A percentile compares a stretch with the other conserved stretches of the same genome.
Conservation (phyloP, 2,888 invertebrate genomes). For the Macaria liturata region DNA sequence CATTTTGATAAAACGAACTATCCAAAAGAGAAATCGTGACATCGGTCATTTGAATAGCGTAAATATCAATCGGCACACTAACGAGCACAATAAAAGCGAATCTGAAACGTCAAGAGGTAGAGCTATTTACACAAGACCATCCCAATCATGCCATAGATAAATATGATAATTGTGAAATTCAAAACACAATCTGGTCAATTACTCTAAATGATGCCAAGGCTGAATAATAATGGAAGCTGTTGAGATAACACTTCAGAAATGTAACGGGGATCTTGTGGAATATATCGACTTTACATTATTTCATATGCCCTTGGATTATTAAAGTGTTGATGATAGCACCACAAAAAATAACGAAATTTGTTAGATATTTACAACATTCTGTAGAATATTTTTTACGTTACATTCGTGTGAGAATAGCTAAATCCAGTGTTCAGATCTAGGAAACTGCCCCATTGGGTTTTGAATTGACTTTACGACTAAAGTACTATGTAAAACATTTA, state of each 20-base stretch:
- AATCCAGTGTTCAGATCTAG: too few species aligned
- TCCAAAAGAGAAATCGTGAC: conserved; percentile 57
- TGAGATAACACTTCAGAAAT: conserved; percentile 59
- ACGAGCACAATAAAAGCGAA: conserved; percentile 61
- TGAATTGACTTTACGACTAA: too few species aligned
- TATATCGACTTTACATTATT: conserved; percentile 34
- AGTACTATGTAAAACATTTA: too few species aligned
- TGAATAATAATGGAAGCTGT: conserved; percentile 65
- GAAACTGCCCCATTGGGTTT: too few species aligned
- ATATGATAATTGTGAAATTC: conserved; percentile 52
- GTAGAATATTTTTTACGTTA: too few species aligned
- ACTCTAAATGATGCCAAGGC: conserved; percentile 61
- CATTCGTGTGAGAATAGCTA: too few species aligned
- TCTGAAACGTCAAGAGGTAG: conserved; percentile 50
- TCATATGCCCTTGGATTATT: conserved; percentile 38
- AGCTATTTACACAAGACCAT: conserved; percentile 56
- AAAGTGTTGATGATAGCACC: conserved; percentile 32
- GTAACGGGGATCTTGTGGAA: conserved; percentile 41
- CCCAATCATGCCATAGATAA: conserved; percentile 61
- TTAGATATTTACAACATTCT: too few species aligned
- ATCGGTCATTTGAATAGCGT: conserved; percentile 40
- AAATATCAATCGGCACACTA: conserved; percentile 52
- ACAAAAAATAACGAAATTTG: conserved; percentile 15
- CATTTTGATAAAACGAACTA: conserved; percentile 51
- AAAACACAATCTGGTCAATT: conserved; percentile 40